phyloP scores from a whole-genome alignment of 2,888 invertebrate genomes.

The Dynastes maya region DNA sequence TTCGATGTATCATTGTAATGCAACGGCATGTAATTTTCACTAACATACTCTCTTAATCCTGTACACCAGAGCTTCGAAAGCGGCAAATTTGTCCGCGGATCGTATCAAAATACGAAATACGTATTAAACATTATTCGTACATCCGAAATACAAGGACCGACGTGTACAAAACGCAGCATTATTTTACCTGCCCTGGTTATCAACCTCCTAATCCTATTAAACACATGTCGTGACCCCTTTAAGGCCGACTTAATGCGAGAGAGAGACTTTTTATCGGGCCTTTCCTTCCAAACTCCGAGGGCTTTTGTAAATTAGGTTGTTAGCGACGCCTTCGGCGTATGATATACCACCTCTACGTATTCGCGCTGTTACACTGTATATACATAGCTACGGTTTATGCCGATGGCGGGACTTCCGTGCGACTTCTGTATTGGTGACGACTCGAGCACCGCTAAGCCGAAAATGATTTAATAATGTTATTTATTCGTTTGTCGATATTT shows the following conservation, averaged over 20 bases:
- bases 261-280: slow-evolving; percentile 32
- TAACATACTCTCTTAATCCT: background rate
- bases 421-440: slow-evolving; percentile 10
- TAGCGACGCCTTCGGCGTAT: slow-evolving; percentile 36
- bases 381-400: background rate
- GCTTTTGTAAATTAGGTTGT: slow-evolving; percentile 39
- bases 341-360: slow-evolving; percentile 22
- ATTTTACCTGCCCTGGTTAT: slow-evolving; percentile 43
- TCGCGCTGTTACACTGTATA: background rate
- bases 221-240: slow-evolving; percentile 50
- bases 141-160: slow-evolving; percentile 4
- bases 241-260: slow-evolving; percentile 39
- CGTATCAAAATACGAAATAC: background rate
- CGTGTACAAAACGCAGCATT: slow-evolving; percentile 13
- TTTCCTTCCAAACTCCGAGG: slow-evolving; percentile 23
- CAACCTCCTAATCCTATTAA: slow-evolving; percentile 47
- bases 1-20: no score
- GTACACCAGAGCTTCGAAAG: background rate
- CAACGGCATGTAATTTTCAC: no score
- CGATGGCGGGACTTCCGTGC: slow-evolving; percentile 7
- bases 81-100: background rate
- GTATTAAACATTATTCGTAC: slow-evolving; percentile 2
- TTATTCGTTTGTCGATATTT: slow-evolving; percentile 41
- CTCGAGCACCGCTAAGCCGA: slow-evolving; percentile 21
- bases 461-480: slow-evolving; percentile 40